phyloP scores from a whole-genome alignment of 2,113 vertebrate genomes.

The Passer domesticus region DNA sequence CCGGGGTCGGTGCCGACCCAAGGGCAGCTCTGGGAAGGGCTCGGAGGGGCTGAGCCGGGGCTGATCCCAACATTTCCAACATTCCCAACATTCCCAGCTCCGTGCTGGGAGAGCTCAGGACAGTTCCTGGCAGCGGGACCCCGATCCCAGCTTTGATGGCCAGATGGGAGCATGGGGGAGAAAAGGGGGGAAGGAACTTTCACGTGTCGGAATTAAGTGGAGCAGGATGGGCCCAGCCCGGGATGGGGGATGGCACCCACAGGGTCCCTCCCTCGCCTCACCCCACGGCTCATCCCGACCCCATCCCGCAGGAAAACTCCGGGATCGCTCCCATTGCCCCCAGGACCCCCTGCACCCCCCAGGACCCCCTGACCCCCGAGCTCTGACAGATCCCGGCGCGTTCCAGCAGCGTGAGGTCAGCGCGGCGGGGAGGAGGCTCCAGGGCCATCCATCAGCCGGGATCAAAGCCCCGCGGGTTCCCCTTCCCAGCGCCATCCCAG shows the following conservation, averaged over 20 bases:
- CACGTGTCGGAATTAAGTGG: not conserved
- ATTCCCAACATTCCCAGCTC: not conserved
- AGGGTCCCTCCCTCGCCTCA: not conserved
- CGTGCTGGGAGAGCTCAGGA: not conserved
- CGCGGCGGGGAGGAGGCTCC: conserved; percentile 76
- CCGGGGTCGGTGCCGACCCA: not conserved
- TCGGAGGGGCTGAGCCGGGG: not conserved
- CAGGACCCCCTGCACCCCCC: not conserved
- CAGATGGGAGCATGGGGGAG: not conserved
- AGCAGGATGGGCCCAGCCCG: accelerated
- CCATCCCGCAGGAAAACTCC: accelerated
- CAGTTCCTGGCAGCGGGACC: not conserved
- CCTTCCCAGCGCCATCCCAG: conserved; percentile 28
- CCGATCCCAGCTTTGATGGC: not conserved
- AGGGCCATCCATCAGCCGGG: conserved; percentile 78
- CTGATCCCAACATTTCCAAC: not conserved
- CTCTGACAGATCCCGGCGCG: not conserved
- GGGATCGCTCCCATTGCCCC: not conserved
- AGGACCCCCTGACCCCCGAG: not conserved
- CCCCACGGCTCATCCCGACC: not conserved
- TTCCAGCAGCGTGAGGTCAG: conserved; percentile 81
- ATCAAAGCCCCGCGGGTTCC: conserved; percentile 81
- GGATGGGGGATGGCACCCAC: accelerated
- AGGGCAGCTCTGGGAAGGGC: not conserved
- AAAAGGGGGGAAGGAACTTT: not conserved